Conservation (phyloP, 2,797 vertebrate genomes). For the Falco cherrug region DNA sequence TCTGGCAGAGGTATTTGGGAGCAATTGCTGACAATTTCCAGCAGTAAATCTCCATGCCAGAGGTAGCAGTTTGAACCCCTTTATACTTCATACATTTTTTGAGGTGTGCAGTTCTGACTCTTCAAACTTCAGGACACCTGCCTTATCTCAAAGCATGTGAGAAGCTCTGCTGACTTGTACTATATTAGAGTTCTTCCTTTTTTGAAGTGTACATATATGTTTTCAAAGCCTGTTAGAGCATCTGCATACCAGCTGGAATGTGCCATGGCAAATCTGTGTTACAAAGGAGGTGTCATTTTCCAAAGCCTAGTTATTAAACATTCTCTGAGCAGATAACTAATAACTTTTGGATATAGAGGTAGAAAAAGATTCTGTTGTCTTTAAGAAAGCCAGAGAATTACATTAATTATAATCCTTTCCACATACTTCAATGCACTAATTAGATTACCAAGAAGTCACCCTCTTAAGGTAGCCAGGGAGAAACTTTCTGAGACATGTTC, state of each 20-base stretch:
- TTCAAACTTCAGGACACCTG: neutral
- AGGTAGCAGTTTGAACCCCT: neutral
- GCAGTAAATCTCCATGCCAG: neutral
- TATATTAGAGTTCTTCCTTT: neutral
- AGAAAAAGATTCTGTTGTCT: neutral
- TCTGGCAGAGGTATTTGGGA: neutral
- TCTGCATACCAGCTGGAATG: neutral
- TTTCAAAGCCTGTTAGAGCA: neutral
- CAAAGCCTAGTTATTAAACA: neutral
- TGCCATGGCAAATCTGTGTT: neutral
- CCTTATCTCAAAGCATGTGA: neutral
- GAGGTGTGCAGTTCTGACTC: neutral
- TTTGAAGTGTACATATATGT: neutral
- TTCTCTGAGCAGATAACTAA: neutral
- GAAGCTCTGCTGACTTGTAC: neutral
- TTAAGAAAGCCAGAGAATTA: neutral
- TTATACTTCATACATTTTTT: neutral
- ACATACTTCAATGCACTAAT: neutral
- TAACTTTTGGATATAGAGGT: neutral
- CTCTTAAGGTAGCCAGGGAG: neutral
- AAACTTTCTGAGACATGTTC: neutral
- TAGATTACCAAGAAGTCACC: neutral
- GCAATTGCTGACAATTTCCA: neutral
- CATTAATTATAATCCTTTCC: neutral
- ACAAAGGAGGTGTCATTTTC: neutral